Evolutionary conservation across 2,888 invertebrate genomes (phyloP), one percentile per base, ranked within the genome.

Genomic region (Acleris holmiana): DNA sequence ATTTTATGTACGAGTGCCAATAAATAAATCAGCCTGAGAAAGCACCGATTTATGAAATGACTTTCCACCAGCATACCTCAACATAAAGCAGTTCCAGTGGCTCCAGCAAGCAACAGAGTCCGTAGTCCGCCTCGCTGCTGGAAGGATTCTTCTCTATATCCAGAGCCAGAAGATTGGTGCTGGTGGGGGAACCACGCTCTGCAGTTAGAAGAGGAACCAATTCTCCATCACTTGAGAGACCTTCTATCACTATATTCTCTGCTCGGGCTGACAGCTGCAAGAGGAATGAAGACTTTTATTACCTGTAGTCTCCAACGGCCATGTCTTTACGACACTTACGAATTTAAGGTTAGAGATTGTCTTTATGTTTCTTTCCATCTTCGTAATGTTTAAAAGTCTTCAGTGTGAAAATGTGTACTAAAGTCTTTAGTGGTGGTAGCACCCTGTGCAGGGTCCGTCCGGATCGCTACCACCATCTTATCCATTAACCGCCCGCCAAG

Each of bases 51-150:
- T 10, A 35, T 35, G 1, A 2, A 5, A 40, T 35, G 13, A 23
- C 23, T 23, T 23, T 6, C n/a, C n/a, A n/a, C n/a, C 29, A 29
- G 59, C 71, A 67, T 83, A 96, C 97, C 94, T 96, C 95, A 77
- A 97, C 94, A 84, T 97, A 97, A 15, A 95, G 93, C 51, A 96
- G 86, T 85, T 97, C 97, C 19, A 97, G 90, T 0, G 96, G 95
- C 79, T 97, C 96, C 78, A 97, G 86, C 62, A 94, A 90, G 58
- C 95, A 91, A 61, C 93, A 94, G 2, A 97, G 80, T 13, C 95
- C 95, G 74, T 95, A 95, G 75, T 95, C 95, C 23, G 95, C 95
- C 65, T 95, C 94, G 6, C 93, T 92, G 70, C 93, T 94, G 7
- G 93, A 80, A 0, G 96, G 95, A 76, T 95, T 94, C 78, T 94